Conservation (phyloP, 2,797 vertebrate genomes). For the Crenichthys baileyi region DNA sequence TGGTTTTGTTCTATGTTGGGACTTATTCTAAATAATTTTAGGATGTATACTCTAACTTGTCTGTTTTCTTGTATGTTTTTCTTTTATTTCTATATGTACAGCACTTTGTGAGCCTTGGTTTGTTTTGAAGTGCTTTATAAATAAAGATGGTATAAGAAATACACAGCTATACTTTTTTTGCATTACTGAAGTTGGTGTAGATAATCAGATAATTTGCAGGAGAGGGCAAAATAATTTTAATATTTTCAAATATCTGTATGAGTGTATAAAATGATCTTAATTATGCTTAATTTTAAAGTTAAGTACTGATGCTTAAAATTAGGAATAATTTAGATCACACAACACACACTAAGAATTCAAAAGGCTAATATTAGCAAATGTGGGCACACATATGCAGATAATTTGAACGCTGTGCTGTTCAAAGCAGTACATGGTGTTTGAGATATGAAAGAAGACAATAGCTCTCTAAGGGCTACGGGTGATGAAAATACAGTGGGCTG, state of each 20-base stretch:
- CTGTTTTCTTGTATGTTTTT: no score
- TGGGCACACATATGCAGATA: background rate
- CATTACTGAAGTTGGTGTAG: no score
- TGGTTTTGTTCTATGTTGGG: no score
- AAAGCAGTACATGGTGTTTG: background rate
- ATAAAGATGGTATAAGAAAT: no score
- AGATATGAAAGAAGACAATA: slow-evolving; percentile 27
- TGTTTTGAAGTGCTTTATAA: no score
- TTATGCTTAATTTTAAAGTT: background rate
- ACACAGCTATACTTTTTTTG: no score
- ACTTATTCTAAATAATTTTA: no score
- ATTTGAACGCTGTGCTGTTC: background rate
- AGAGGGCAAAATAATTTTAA: background rate
- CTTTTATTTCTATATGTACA: no score
- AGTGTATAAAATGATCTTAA: background rate
- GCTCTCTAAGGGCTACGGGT: slow-evolving; percentile 42
- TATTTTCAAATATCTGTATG: background rate
- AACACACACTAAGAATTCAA: background rate
- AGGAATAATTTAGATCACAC: background rate
- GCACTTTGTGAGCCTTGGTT: no score
- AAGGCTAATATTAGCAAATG: background rate
- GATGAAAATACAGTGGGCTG: slow-evolving; percentile 40
- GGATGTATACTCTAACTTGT: no score
- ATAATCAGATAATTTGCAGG: no score
- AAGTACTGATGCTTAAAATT: background rate